Evolutionary conservation across 2,113 vertebrate species (phyloP), one percentile per base, ranked within the genome.

Genomic region (Lampris megalopsis): DNA sequence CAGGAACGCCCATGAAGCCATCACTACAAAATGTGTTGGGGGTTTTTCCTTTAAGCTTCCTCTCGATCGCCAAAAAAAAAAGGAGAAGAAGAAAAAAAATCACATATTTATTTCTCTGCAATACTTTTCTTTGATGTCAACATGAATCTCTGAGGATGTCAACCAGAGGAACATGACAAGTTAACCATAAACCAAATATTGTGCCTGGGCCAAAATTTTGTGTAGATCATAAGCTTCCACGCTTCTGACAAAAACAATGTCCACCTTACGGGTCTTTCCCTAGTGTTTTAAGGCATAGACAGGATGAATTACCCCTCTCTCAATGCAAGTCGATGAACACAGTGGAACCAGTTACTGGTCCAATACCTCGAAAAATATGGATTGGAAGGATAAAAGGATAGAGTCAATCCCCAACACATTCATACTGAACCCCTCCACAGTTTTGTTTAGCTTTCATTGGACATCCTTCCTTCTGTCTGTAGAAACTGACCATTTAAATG

Each of bases 261-360:
- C 11, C 43, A 47, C 45, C 5, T 42, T 65, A 11, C 24, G 9
- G n/a, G n/a, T 67, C 49, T 9, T 36, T 0, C 11, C 53, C 2
- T 0, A 81, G 68, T 9, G 8, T 52, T 85, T 84, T 84, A 86
- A 86, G 87, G 81, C 87, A 89, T 58, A 69, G 9, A 62, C 3
- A 47, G 35, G 10, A 72, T 63, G 3, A 54, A 56, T 53, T 3
- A 64, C n/a, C 42, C 4, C 2, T 37, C 7, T 47, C 3, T 50
- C 9, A 71, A 74, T 50, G 47, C 41, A 56, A 69, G 54, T 61
- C 42, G 63, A 36, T 37, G 5, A 57, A 75, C 5, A 52, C 63
- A 63, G 61, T 24, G n/a, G 37, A 24, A 45, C 41, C 42, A 7
- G 3, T 4, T 1, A 24, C 13, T 36, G 13, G 37, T 9, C 36